These are phyloP conservation scores for Thera britannica DNA, from an alignment of 2,888 invertebrate genomes.

Conservation along the genomic window DNA sequence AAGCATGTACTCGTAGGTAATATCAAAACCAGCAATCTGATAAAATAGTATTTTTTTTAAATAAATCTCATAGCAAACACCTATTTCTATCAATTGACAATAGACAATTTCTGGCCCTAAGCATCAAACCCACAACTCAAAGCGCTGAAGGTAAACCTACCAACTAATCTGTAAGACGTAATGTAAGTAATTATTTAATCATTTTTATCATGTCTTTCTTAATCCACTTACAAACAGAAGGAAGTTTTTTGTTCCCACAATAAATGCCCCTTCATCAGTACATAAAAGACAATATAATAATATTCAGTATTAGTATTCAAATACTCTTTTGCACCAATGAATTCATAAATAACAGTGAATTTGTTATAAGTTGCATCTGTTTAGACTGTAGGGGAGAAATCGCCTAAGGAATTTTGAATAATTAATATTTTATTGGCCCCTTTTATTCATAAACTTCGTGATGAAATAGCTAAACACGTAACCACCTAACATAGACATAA, in stretches of 20 bases:
- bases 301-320: slow-evolving; percentile 30
- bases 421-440: slow-evolving; percentile 39
- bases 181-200: neutral
- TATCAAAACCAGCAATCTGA: no score
- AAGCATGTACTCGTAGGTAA: no score
- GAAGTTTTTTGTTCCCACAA: slow-evolving; percentile 18
- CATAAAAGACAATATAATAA: slow-evolving; percentile 27
- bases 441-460: neutral
- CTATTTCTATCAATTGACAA: no score
- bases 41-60: no score
- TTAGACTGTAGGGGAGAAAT: slow-evolving; percentile 61
- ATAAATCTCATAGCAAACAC: no score
- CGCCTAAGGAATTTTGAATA: slow-evolving; percentile 56
- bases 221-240: slow-evolving; percentile 17
- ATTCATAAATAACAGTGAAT: slow-evolving; percentile 74
- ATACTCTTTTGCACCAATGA: slow-evolving; percentile 52
- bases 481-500: no score
- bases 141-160: no score
- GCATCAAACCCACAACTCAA: no score
- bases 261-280: slow-evolving; percentile 11
- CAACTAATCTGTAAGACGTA: no score
- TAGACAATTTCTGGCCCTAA: no score
- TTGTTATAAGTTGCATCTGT: slow-evolving; percentile 71
- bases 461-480: neutral
- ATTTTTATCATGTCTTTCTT: slow-evolving; percentile 7